phyloP scores from a whole-genome alignment of 2,888 invertebrate genomes.

The Neoscelio sp. region DNA sequence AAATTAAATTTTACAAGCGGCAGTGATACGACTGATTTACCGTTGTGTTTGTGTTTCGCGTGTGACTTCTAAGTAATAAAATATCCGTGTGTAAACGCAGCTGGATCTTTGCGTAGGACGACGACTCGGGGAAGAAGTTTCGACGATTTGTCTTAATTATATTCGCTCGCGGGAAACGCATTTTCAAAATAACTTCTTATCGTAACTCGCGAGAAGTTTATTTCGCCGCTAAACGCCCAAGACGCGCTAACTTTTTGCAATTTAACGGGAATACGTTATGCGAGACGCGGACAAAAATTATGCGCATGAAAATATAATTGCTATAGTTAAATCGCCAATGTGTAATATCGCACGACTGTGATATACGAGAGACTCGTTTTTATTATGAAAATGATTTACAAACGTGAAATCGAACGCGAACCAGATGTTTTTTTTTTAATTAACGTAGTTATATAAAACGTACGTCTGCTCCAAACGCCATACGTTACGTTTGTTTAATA shows the following conservation, averaged over 20 bases:
- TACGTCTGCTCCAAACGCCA: too few relatives aligned
- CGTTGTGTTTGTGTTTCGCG: conserved; percentile 77
- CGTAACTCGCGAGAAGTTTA: conserved; percentile 30
- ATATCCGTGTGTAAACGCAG: conserved; percentile 69
- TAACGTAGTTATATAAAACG: neutral
- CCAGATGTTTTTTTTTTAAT: conserved; percentile 1
- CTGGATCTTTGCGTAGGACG: conserved; percentile 66
- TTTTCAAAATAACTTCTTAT: conserved; percentile 51
- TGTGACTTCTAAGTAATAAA: conserved; percentile 77
- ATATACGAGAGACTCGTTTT: neutral
- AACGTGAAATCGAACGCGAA: neutral
- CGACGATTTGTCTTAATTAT: conserved; percentile 61
- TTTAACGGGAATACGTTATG: neutral
- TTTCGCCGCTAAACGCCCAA: conserved; percentile 1
- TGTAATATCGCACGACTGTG: neutral
- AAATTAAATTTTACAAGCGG: conserved; percentile 79
- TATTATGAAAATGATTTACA: conserved; percentile 3
- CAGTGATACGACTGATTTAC: conserved; percentile 78
- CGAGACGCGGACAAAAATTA: neutral
- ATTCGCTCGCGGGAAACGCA: conserved; percentile 48
- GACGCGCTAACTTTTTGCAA: conserved; percentile 6
- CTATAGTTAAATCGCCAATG: neutral
- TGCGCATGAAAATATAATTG: conserved; percentile 12
- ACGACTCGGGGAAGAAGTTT: conserved; percentile 57
- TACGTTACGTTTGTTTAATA: too few relatives aligned